Base-by-base conservation (phyloP, 2,888 invertebrate species). In the Chymomyza amoena region DNA sequence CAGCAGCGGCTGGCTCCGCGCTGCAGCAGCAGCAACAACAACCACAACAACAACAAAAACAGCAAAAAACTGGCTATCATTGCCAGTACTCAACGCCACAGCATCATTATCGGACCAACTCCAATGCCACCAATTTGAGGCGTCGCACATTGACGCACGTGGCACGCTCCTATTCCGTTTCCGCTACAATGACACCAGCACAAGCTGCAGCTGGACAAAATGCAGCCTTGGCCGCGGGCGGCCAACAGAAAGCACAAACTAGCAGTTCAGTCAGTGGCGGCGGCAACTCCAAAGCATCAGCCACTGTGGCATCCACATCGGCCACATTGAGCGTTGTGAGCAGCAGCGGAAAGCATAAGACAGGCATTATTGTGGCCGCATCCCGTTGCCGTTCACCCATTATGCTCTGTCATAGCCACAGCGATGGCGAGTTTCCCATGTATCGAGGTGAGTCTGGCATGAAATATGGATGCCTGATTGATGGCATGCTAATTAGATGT, bases 341-440 rank as follows among this genome's bases (percentile, higher is more conserved):
- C 0, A 50, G 52, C 20, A 36, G n/a, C 25, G 74, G 80, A 13
- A 78, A 82, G 57, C 88, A 87, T 66, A 85, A 81, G 67, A 79
- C 86, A 2, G 89, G 89, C 66, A 84, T 81, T 64, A 65, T 80
- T 72, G 84, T 88, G 10, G 88, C 84, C 92, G 93, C 90, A 52
- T 93, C 94, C 90, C 93, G 94, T 91, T 94, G 94, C 91, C 94
- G 94, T 92, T 94, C 94, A 92, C 94, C 94, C 91, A 96, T 96
- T 95, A 95, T 96, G 95, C 93, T 96, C 91, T 96, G 96, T 80
- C 96, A 96, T 93, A 96, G 96, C 91, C 95, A 95, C 92, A 96
- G 96, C 92, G 96, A 96, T 91, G 95, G 96, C 90, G 96, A 96
- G 92, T 96, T 96, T 92, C 96, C 96, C 89, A 94, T 96, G 92